Evolutionary conservation across 1,140 invertebrate genomes (phyloP), one percentile per base, ranked within the genome.

Genomic region (Camponotus vicinus): DNA sequence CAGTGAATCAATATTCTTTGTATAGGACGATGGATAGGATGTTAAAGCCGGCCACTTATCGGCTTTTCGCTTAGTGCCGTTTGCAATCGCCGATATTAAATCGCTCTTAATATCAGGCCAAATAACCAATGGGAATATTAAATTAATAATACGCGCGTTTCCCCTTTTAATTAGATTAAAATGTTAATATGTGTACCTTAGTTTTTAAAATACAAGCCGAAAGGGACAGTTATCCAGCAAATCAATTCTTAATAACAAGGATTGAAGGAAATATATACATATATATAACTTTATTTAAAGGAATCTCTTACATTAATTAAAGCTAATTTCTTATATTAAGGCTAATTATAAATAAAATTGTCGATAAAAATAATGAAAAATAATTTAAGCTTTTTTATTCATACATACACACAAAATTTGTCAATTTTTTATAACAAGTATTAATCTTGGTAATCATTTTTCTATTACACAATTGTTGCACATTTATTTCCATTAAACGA

Each of bases 61-160:
- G 67, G 37, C 15, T 82, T 82, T 73, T 32, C 78, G 45, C 18
- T 73, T 57, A 59, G 67, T 45, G 27, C 27, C 40, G 15, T 55
- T 69, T 79, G 55, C 52, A 79, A 67, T 79, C 3, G 45, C 13
- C 34, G 40, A 57, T 18, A 40, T 82, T 71, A 59, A 82, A 57
- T 55, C 37, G 63, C 52, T 80, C 37, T 80, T 42, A 42, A 70
- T 42, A 37, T 52, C 37, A 32, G 52, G 5, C 15, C 66, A 4
- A 42, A 9, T 18, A 70, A 57, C 15, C 7, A 49, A 37, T 40
- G 78, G 5, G 11, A 80, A 69, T 59, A 70, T 71, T 57, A 57
- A 80, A 4, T 80, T 21, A 27, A 71, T 40, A 70, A 80, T 27
- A 70, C 8, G 64, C 57, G 18, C 32, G 21, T 79, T 70, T 40